Conservation (phyloP, 2,797 vertebrate species). For the Mergus octosetaceus region DNA sequence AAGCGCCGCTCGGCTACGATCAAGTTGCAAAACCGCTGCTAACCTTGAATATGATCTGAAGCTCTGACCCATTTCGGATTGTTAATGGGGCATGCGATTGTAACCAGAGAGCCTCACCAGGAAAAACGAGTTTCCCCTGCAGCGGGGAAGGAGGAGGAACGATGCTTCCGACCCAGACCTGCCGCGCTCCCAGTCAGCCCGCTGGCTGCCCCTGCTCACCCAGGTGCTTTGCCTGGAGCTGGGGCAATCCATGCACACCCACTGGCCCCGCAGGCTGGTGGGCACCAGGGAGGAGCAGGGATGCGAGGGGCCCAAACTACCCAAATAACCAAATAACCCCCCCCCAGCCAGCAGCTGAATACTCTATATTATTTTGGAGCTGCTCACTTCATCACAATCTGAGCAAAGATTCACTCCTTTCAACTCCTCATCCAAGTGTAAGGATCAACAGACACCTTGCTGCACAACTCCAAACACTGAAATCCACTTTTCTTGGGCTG, state of each 20-base stretch:
- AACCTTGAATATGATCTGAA: constrained; percentile 2
- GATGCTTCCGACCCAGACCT: no score
- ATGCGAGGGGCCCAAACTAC: neutral
- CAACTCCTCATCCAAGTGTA: neutral
- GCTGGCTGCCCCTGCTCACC: neutral
- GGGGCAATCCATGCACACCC: neutral
- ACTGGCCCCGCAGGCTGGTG: neutral
- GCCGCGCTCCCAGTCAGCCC: neutral
- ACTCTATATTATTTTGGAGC: neutral
- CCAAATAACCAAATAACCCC: no score
- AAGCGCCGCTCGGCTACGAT: neutral
- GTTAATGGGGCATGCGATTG: neutral
- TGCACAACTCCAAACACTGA: neutral
- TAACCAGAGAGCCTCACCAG: neutral
- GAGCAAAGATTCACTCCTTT: neutral
- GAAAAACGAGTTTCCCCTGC: neutral
- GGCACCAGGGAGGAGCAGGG: neutral
- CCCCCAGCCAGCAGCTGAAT: neutral
- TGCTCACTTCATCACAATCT: neutral
- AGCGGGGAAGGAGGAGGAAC: neutral
- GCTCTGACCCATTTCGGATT: constrained; percentile 26
- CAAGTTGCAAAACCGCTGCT: constrained; percentile 18
- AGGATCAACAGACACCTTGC: neutral
- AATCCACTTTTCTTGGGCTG: accelerated
- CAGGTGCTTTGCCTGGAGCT: neutral